Conservation (phyloP, 2,797 vertebrate genomes). For the Phaenicophaeus curvirostris region DNA sequence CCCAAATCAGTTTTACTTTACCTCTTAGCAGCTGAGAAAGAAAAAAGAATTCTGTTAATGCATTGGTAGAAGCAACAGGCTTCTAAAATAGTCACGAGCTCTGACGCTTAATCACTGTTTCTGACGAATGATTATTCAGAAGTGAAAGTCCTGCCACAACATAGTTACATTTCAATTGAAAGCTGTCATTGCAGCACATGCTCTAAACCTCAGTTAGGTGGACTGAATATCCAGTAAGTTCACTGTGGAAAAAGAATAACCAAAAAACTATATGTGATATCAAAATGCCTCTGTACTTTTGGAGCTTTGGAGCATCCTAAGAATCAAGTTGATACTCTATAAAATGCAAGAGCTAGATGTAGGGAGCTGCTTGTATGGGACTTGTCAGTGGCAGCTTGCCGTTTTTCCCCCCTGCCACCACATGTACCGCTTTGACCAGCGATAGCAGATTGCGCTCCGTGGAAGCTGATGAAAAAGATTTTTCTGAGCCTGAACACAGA, state of each 20-base stretch:
- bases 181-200: neutral
- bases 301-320: neutral
- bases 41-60: neutral
- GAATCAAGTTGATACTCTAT: neutral
- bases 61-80: neutral
- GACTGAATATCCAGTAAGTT: neutral
- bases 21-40: neutral
- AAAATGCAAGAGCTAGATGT: neutral
- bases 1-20: neutral
- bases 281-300: neutral
- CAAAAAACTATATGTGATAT: neutral
- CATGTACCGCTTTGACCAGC: neutral
- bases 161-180: neutral
- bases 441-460: neutral
- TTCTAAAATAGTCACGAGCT: conserved; percentile 15
- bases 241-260: neutral
- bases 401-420: neutral
- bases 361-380: neutral
- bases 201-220: neutral
- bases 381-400: neutral
- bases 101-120: conserved; percentile 20
- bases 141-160: conserved; percentile 26
- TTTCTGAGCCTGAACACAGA: neutral
- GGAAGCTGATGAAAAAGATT: neutral
- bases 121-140: conserved; percentile 32